Percentiles rank a stretch among this genome's conserved stretches.
Evolutionary conservation across 2,797 vertebrate species (phyloP).

Genomic region (Parauchenoglanis ngamensis): DNA sequence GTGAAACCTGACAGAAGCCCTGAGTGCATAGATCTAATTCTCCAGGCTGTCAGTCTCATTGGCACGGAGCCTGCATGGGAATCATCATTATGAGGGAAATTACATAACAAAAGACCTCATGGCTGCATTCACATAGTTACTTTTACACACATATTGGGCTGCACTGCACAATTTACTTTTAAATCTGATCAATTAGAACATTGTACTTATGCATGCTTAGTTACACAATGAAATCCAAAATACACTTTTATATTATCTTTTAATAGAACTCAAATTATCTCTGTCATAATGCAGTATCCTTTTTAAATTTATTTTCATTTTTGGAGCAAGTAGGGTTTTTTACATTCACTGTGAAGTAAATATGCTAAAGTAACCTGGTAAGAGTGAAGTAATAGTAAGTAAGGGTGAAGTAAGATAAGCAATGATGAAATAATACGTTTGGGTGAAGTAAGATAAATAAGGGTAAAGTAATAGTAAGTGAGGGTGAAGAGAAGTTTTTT

Average conservation of each 20-base stretch:
- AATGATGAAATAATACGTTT: not conserved
- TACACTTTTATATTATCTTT: not conserved
- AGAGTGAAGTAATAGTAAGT: not conserved
- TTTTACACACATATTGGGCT: not conserved
- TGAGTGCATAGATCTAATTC: conserved; percentile 57
- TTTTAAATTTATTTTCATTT: not conserved
- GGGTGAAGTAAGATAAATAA: not conserved
- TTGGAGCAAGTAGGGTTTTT: not conserved
- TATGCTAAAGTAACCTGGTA: not conserved
- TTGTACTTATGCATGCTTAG: not conserved
- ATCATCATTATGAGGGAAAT: conserved; percentile 41
- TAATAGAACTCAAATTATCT: conserved; percentile 2
- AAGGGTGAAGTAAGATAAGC: not conserved
- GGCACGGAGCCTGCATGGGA: conserved; percentile 1
- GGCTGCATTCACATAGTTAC: conserved; percentile 17
- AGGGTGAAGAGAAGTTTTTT: not conserved
- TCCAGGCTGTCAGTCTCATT: conserved; percentile 47
- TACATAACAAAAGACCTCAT: conserved; percentile 30
- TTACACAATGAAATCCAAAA: not conserved
- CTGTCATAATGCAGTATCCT: not conserved
- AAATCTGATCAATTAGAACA: not conserved
- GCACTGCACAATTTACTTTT: not conserved
- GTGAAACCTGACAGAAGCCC: conserved; percentile 53
- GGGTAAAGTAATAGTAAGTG: not conserved
- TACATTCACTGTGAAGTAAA: not conserved